phyloP scores from a whole-genome alignment of 2,888 invertebrate species.

The Epsilonema sp. region DNA sequence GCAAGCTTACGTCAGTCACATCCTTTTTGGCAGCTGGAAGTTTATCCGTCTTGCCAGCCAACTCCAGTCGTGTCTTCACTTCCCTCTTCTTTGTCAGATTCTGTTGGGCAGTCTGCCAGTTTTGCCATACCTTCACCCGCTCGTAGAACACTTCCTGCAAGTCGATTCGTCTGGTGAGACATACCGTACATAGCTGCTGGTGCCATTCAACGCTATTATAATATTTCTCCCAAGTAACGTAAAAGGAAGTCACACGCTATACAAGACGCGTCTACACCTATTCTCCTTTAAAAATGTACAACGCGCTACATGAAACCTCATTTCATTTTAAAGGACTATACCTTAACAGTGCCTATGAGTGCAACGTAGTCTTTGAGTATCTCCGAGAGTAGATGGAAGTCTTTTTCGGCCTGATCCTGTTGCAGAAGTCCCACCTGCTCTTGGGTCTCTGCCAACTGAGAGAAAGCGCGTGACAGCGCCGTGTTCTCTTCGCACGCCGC shows the following conservation, averaged over 20 bases:
- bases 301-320: too few species aligned
- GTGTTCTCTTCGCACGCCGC: constrained; percentile 82
- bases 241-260: too few species aligned
- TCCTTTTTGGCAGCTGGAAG: constrained; percentile 67
- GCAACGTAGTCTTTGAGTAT: constrained; percentile 81
- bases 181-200: too few species aligned
- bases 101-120: constrained; percentile 90
- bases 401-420: constrained; percentile 76
- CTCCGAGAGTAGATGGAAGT: constrained; percentile 80
- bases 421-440: constrained; percentile 57
- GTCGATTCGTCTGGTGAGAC: too few species aligned
- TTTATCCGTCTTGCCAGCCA: constrained; percentile 71
- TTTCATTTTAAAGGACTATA: too few species aligned
- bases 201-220: too few species aligned
- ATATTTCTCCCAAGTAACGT: too few species aligned
- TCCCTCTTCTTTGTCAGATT: constrained; percentile 81
- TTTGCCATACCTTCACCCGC: constrained; percentile 66
- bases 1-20: constrained; percentile 79
- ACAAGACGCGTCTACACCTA: too few species aligned
- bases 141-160: constrained; percentile 48
- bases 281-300: too few species aligned
- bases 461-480: constrained; percentile 64
- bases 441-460: constrained; percentile 68
- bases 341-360: constrained; percentile 72
- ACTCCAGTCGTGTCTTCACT: constrained; percentile 70